Percentiles rank a stretch among this genome's conserved stretches.
These are phyloP conservation scores for Maniola hyperantus DNA, from an alignment of 2,888 invertebrate species.

Conservation along the genomic window DNA sequence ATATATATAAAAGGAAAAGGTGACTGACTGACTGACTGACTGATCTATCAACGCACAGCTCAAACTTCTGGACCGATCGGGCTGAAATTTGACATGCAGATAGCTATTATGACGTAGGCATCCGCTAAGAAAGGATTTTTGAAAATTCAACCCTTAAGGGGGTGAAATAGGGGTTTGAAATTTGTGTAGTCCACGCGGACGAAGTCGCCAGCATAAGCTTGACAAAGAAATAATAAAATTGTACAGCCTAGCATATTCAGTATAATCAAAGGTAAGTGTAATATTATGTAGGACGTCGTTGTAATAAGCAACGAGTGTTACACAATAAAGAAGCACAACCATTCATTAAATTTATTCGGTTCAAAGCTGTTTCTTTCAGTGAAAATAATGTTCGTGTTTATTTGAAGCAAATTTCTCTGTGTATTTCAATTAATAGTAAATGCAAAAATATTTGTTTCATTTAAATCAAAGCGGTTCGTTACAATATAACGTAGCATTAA, in stretches of 20 bases:
- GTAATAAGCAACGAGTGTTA: neutral
- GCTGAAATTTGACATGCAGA: no score
- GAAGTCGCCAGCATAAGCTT: no score
- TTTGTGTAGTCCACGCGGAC: no score
- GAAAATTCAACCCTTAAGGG: no score
- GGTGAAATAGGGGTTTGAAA: no score
- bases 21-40: no score
- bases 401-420: neutral
- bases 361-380: neutral
- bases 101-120: no score
- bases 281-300: no score
- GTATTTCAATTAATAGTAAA: neutral
- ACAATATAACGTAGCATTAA: neutral
- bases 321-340: neutral
- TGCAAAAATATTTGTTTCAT: neutral
- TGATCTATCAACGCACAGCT: no score
- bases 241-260: neutral
- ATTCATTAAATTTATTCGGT: constrained; percentile 1
- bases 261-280: neutral
- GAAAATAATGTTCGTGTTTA: neutral
- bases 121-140: no score
- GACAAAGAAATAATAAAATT: neutral
- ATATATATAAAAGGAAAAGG: no score
- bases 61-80: no score
- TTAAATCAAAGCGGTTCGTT: neutral